Evolutionary conservation across 2,113 vertebrate species (phyloP), one percentile per base, ranked within the genome.

Genomic region (Tetraodon nigroviridis): DNA sequence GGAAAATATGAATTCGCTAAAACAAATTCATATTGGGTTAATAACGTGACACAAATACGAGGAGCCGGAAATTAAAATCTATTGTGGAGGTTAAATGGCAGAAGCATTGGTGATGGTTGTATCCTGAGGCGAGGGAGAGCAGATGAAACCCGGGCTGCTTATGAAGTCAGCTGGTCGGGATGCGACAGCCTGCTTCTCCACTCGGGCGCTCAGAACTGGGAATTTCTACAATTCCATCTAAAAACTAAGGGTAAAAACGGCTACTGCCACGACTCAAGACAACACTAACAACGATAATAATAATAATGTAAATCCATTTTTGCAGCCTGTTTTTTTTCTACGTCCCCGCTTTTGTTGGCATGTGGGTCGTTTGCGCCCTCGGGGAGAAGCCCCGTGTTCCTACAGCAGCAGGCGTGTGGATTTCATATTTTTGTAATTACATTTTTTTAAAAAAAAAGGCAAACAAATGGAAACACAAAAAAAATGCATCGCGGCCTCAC

Each of bases 401-500:
- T 27, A 4, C 4, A 6, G 2, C 64, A 6, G 55, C 16, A 46
- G 68, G 72, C 58, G 57, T 44, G 58, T 55, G 27, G 52, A 55
- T 19, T 37, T 37, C 10, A 11, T 16, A 11, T 37, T 37, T 37
- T 37, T 37, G 32, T 37, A 37, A 8, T 37, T 7, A n/a, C n/a
- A n/a, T n/a, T n/a, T n/a, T n/a, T n/a, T n/a, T n/a, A n/a, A 46
- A 46, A 13, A n/a, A 46, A n/a, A 4, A 16, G 5, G n/a, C 15
- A n/a, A 46, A 46, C 15, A 46, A 46, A 46, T 7, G 0, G 17
- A 17, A 46, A 5, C 15, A 13, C 6, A 13, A 7, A 17, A 52
- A 29, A 16, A 29, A n/a, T 64, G 32, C 11, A 11, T 8, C 7
- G 2, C 8, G 14, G 20, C 21, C 89, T 91, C 90, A 98, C 95